These are phyloP conservation scores for Smutsia gigantea DNA, from an alignment of 2,797 vertebrate species.

Conservation along the genomic window DNA sequence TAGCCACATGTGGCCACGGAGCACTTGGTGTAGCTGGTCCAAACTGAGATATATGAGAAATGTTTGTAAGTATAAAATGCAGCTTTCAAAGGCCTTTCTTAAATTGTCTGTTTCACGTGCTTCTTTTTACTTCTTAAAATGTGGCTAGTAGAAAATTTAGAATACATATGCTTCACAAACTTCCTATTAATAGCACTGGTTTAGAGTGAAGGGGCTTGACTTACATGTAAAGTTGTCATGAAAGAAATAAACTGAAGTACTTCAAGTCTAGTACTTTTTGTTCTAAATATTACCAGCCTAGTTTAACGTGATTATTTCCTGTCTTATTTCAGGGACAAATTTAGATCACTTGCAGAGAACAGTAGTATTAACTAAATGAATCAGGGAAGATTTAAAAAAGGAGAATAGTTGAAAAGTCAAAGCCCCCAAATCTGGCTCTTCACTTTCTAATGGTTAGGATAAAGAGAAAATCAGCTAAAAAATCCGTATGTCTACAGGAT, in stretches of 20 bases:
- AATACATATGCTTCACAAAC: neutral
- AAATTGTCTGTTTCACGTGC: neutral
- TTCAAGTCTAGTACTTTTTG: neutral
- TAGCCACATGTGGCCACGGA: too few species aligned
- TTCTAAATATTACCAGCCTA: neutral
- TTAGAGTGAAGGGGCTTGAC: neutral
- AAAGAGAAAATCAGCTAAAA: neutral
- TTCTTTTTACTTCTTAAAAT: neutral
- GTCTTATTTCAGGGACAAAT: neutral
- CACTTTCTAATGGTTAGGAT: neutral
- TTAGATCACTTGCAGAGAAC: neutral
- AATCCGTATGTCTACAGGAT: neutral
- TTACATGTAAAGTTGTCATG: neutral
- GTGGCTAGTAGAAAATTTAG: neutral
- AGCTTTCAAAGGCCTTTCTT: neutral
- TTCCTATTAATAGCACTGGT: neutral
- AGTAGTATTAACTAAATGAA: neutral
- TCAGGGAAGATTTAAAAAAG: neutral
- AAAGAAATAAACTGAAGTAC: neutral
- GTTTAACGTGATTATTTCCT: neutral
- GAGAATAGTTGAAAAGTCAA: neutral
- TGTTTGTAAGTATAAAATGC: neutral
- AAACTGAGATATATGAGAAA: neutral
- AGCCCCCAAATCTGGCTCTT: neutral
- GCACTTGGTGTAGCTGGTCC: neutral